A percentile compares a stretch with the other conserved stretches of the same genome.
phyloP scores from a whole-genome alignment of 1,140 invertebrate genomes.

The Sitodiplosis mosellana region DNA sequence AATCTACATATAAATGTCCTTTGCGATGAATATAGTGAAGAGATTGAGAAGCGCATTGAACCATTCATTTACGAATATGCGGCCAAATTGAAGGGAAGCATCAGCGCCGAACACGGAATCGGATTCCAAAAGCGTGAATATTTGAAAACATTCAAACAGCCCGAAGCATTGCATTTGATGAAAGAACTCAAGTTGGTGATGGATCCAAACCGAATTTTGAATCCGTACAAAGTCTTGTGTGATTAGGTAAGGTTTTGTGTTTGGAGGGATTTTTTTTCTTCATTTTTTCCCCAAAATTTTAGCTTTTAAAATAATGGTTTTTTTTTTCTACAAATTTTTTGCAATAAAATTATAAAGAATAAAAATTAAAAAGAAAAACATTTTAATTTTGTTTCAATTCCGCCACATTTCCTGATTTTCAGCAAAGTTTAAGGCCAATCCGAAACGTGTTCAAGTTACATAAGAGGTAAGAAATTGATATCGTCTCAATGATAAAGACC shows the following conservation, averaged over 20 bases:
- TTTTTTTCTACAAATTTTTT: too few relatives aligned
- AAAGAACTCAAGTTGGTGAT: conserved; percentile 61
- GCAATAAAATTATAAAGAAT: too few relatives aligned
- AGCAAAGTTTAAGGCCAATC: too few relatives aligned
- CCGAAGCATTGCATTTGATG: conserved; percentile 62
- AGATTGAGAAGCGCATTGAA: conserved; percentile 58
- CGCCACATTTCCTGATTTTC: too few relatives aligned
- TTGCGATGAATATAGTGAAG: conserved; percentile 43
- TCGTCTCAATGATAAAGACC: too few relatives aligned
- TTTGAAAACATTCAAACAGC: conserved; percentile 66
- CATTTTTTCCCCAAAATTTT: too few relatives aligned
- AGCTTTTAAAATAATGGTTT: too few relatives aligned
- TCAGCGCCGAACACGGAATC: conserved; percentile 92
- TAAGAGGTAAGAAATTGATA: too few relatives aligned
- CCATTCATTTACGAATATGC: conserved; percentile 84
- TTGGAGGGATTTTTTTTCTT: too few relatives aligned
- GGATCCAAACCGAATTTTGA: conserved; percentile 87
- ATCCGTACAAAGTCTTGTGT: conserved; percentile 85
- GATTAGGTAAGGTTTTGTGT: neutral
- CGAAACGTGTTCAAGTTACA: too few relatives aligned
- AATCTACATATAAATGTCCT: conserved; percentile 85
- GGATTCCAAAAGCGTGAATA: conserved; percentile 79
- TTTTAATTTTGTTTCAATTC: too few relatives aligned
- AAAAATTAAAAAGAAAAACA: too few relatives aligned
- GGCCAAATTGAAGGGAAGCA: conserved; percentile 60